Percentiles rank a stretch among this genome's conserved stretches.
Evolutionary conservation across 2,797 vertebrate species (phyloP).

Genomic region (Eulemur mongoz): DNA sequence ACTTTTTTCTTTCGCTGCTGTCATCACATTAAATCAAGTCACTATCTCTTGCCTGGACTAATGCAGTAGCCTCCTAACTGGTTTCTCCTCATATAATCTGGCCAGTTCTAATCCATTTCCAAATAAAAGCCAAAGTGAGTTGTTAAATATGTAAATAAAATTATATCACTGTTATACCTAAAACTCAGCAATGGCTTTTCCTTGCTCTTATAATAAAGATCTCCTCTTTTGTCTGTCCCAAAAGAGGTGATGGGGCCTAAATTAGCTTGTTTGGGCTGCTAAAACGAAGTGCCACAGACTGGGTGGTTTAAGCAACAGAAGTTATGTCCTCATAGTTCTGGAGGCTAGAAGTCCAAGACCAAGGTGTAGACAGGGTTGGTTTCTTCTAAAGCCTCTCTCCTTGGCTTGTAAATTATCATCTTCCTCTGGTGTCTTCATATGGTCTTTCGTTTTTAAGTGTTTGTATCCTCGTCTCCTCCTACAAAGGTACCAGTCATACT

Average conservation of each 20-base stretch:
- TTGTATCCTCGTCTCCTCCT: neutral
- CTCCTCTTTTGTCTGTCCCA: neutral
- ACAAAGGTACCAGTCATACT: neutral
- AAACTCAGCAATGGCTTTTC: neutral
- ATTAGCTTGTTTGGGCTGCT: neutral
- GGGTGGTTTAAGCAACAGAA: neutral
- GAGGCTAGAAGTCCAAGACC: neutral
- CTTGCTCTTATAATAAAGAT: neutral
- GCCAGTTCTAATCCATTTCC: neutral
- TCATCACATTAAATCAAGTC: neutral
- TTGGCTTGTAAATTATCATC: neutral
- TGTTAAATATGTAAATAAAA: conserved; percentile 20
- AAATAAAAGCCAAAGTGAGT: neutral
- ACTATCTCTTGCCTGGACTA: neutral
- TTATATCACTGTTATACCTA: neutral
- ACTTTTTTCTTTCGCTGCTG: neutral
- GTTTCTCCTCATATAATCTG: neutral
- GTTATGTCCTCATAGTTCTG: neutral
- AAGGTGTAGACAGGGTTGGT: neutral
- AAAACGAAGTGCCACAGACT: neutral
- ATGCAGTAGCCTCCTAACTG: neutral
- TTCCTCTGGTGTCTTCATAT: neutral
- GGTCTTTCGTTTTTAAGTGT: neutral
- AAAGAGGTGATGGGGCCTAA: neutral
- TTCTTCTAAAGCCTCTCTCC: neutral